A percentile compares a stretch with the other conserved stretches of the same genome.
Evolutionary conservation across 2,888 invertebrate species (phyloP).

Genomic region (Cotesia congregata): DNA sequence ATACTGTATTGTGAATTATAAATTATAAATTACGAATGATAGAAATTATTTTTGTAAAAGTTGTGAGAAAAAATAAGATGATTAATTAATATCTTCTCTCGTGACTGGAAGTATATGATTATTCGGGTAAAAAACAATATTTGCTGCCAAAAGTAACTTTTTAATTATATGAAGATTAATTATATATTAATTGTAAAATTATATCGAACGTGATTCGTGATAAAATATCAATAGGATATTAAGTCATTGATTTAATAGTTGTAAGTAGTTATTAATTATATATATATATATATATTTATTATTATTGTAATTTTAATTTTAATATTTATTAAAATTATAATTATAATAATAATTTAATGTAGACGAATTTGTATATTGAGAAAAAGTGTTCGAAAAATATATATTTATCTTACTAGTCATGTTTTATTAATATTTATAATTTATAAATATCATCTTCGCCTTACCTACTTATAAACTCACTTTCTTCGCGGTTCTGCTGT

Average conservation of each 20-base stretch:
- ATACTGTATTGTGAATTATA: not conserved
- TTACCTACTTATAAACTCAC: not conserved
- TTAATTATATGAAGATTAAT: too few species aligned
- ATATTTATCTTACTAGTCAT: slow-evolving; percentile 58
- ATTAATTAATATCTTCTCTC: not conserved
- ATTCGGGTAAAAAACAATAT: slow-evolving; percentile 16
- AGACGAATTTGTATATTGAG: slow-evolving; percentile 66
- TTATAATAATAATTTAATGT: slow-evolving; percentile 62
- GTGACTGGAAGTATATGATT: not conserved
- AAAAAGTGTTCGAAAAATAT: slow-evolving; percentile 60
- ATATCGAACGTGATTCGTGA: slow-evolving; percentile 67
- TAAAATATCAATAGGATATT: slow-evolving; percentile 55
- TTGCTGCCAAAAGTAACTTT: slow-evolving; percentile 18
- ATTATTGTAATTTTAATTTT: too few species aligned
- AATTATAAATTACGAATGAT: too few species aligned
- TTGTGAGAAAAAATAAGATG: slow-evolving; percentile 10
- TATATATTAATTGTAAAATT: not conserved
- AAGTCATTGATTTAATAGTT: slow-evolving; percentile 63
- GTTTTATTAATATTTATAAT: slow-evolving; percentile 17
- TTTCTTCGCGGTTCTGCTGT: not conserved
- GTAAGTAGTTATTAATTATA: slow-evolving; percentile 25
- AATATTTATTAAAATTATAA: too few species aligned
- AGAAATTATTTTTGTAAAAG: slow-evolving; percentile 27
- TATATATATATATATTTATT: too few species aligned
- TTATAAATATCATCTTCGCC: not conserved